Evolutionary conservation across 1,140 invertebrate species (phyloP).

Genomic region (Diachasmimorpha longicaudata): DNA sequence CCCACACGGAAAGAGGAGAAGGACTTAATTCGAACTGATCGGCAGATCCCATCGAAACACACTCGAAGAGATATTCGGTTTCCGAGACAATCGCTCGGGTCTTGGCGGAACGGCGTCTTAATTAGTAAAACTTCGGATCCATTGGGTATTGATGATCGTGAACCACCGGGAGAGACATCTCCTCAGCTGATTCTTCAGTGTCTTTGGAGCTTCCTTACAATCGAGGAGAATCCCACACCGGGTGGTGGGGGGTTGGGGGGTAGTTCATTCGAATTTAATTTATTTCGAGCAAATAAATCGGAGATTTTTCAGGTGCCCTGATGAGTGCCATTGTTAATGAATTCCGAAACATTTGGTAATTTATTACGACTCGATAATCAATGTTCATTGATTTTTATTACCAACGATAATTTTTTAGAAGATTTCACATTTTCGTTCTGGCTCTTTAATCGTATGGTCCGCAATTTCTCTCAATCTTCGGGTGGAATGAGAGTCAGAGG

Average conservation of each 20-base stretch:
- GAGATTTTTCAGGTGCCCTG: constrained; percentile 34
- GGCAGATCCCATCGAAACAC: constrained; percentile 39
- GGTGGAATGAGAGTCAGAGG: no score
- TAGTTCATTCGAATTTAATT: constrained; percentile 34
- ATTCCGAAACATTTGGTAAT: no score
- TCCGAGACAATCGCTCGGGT: constrained; percentile 42
- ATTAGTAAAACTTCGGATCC: constrained; percentile 40
- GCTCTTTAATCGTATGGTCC: no score
- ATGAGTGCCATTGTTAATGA: no score
- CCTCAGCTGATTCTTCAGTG: constrained; percentile 28
- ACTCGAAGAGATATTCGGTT: constrained; percentile 42
- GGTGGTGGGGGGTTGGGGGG: no score
- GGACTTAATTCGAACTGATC: constrained; percentile 37
- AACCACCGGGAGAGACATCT: constrained; percentile 31
- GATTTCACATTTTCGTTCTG: no score
- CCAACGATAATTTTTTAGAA: no score
- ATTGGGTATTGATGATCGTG: constrained; percentile 22
- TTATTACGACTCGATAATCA: no score
- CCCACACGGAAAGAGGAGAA: constrained; percentile 25
- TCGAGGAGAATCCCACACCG: background rate
- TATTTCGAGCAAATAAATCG: constrained; percentile 42
- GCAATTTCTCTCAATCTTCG: no score
- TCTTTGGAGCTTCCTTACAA: constrained; percentile 23
- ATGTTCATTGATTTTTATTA: no score
- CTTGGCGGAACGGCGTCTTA: constrained; percentile 39